These are phyloP conservation scores for Onychorhynchus coronatus DNA, from an alignment of 2,113 vertebrate genomes.

Conservation along the genomic window DNA sequence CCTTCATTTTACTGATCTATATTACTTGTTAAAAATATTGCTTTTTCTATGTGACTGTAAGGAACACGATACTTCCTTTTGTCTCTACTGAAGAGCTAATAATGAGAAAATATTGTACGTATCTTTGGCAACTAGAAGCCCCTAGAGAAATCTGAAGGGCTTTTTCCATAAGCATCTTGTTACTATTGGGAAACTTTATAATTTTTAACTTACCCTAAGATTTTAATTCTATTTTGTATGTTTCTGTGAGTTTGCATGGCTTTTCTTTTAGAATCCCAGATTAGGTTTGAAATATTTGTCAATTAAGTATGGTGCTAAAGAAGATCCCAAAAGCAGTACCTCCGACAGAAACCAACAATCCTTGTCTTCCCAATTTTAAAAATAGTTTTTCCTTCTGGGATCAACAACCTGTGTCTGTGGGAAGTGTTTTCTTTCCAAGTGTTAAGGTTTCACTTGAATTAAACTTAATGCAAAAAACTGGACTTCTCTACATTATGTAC, in stretches of 20 bases:
- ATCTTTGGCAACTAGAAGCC: slow-evolving; percentile 66
- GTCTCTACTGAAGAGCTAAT: slow-evolving; percentile 65
- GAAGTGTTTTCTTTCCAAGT: background rate
- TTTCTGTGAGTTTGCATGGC: background rate
- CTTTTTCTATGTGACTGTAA: slow-evolving; percentile 50
- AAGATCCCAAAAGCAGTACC: background rate
- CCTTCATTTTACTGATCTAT: slow-evolving; percentile 46
- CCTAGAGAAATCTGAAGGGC: slow-evolving; percentile 66
- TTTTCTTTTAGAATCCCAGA: slow-evolving; percentile 27
- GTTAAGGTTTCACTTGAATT: background rate
- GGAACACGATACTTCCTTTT: slow-evolving; percentile 25
- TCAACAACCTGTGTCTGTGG: background rate
- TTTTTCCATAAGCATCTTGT: slow-evolving; percentile 64
- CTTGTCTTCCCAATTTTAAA: background rate
- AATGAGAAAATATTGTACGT: slow-evolving; percentile 75
- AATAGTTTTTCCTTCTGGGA: background rate
- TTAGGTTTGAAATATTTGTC: slow-evolving; percentile 11
- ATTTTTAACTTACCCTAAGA: slow-evolving; percentile 55
- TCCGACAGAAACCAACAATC: background rate
- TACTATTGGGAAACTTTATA: slow-evolving; percentile 56
- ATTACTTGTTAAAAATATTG: slow-evolving; percentile 55
- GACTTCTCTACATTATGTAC: background rate
- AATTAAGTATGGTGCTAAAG: background rate
- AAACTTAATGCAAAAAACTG: background rate
- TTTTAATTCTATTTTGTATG: background rate